phyloP scores from a whole-genome alignment of 1,140 invertebrate species.

The Ips nitidus region DNA sequence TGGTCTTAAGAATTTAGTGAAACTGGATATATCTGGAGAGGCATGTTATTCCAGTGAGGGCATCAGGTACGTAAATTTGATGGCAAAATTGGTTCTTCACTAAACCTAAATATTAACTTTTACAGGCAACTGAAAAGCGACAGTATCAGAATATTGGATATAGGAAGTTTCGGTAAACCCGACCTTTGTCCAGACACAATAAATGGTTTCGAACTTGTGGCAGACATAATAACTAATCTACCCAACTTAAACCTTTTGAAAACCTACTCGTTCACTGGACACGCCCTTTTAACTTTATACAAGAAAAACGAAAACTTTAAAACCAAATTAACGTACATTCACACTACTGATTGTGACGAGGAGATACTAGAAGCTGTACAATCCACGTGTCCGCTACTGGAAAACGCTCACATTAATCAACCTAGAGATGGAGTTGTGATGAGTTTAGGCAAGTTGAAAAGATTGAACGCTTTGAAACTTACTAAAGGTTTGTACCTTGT shows the following conservation, averaged over 20 bases:
- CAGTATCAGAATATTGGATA: conserved; percentile 61
- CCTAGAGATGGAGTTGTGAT: conserved; percentile 58
- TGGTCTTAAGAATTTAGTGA: conserved; percentile 58
- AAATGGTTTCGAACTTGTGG: conserved; percentile 49
- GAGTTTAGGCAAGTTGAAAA: conserved; percentile 55
- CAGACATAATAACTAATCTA: conserved; percentile 60
- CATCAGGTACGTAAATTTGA: conserved; percentile 15
- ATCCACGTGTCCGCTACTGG: conserved; percentile 60
- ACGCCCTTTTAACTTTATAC: conserved; percentile 56
- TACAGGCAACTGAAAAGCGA: conserved; percentile 50
- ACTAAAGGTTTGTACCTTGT: conserved; percentile 54
- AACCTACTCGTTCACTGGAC: conserved; percentile 65
- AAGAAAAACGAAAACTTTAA: conserved; percentile 37
- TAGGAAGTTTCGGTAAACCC: conserved; percentile 66
- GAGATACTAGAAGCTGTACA: conserved; percentile 59
- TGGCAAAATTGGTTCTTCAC: background rate
- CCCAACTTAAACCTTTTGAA: conserved; percentile 63
- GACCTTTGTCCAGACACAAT: conserved; percentile 62
- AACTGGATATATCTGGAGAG: conserved; percentile 66
- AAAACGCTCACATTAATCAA: conserved; percentile 63
- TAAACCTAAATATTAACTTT: conserved; percentile 2
- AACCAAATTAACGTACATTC: conserved; percentile 61
- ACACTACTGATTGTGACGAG: conserved; percentile 61
- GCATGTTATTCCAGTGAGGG: conserved; percentile 40
- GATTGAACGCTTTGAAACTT: conserved; percentile 61